Conservation (phyloP, 2,113 vertebrate species). For the Cinclus mexicanus region DNA sequence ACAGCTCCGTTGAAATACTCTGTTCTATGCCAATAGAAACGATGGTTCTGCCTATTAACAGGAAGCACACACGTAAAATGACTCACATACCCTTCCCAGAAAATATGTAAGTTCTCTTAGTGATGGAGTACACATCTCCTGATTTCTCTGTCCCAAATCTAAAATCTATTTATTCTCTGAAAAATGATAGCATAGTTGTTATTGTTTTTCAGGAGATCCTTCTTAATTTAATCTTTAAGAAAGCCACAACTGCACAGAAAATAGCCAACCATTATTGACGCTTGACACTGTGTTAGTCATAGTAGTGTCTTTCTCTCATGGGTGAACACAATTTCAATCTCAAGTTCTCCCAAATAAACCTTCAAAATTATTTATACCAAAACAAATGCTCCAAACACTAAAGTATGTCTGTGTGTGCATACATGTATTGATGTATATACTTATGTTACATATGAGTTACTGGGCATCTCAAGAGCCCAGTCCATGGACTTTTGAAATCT, state of each 20-base stretch:
- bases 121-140: background rate
- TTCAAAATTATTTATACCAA: background rate
- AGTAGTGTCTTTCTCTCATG: background rate
- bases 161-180: background rate
- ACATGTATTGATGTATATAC: background rate
- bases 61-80: background rate
- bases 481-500: background rate
- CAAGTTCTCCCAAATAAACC: background rate
- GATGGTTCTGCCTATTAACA: background rate
- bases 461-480: background rate
- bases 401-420: fast-evolving
- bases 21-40: background rate
- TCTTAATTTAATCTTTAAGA: background rate
- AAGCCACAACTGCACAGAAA: background rate
- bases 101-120: background rate
- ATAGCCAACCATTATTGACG: background rate
- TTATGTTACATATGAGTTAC: background rate
- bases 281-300: background rate
- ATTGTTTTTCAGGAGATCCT: background rate
- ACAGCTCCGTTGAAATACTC: background rate
- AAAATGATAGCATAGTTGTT: background rate
- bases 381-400: background rate
- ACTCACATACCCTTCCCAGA: background rate
- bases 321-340: background rate
- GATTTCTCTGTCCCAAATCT: background rate